phyloP scores from a whole-genome alignment of 2,113 vertebrate genomes.

The Leptosomus discolor region DNA sequence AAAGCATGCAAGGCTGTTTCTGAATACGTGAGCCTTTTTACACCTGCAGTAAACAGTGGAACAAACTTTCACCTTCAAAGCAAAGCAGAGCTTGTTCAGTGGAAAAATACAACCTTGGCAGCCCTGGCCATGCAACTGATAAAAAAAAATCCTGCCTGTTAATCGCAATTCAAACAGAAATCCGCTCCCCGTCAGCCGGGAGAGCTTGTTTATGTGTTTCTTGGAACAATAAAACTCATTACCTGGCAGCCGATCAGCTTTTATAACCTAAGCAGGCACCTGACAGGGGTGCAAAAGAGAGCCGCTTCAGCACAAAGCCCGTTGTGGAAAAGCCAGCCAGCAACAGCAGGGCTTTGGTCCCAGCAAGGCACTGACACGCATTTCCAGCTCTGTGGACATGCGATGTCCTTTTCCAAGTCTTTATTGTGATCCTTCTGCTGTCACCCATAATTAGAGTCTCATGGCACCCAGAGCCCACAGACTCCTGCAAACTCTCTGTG shows the following conservation, averaged over 20 bases:
- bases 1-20: neutral
- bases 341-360: neutral
- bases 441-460: neutral
- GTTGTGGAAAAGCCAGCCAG: neutral
- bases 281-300: slow-evolving; percentile 21
- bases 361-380: neutral
- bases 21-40: neutral
- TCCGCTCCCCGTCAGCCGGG: neutral
- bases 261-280: slow-evolving; percentile 50
- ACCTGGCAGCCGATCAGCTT: slow-evolving; percentile 57
- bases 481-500: neutral
- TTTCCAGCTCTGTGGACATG: neutral
- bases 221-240: slow-evolving; percentile 67
- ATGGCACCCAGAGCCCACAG: neutral
- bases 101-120: slow-evolving; percentile 76
- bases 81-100: slow-evolving; percentile 25
- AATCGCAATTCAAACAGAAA: slow-evolving; percentile 65
- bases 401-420: neutral
- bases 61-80: slow-evolving; percentile 63
- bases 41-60: slow-evolving; percentile 22
- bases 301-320: slow-evolving; percentile 30
- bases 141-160: slow-evolving; percentile 6
- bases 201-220: slow-evolving; percentile 53
- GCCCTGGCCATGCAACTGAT: neutral
- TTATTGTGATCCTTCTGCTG: neutral